These are phyloP conservation scores for Plagodis pulveraria DNA, from an alignment of 2,888 invertebrate genomes.

Conservation along the genomic window DNA sequence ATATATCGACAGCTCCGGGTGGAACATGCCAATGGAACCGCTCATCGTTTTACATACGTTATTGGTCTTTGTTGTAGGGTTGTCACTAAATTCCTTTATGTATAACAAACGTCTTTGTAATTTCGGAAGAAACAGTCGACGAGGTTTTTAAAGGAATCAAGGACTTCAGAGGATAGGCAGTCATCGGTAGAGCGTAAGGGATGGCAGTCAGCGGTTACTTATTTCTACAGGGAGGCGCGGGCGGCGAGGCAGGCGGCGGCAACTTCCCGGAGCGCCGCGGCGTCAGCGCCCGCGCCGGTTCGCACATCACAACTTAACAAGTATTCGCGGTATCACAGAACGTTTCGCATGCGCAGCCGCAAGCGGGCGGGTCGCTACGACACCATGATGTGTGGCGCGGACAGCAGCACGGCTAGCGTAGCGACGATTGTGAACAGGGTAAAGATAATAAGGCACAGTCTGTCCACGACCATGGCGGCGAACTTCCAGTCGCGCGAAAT, in stretches of 20 bases:
- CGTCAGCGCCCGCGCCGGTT: constrained; percentile 75
- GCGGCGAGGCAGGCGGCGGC: constrained; percentile 75
- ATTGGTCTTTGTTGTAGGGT: constrained; percentile 26
- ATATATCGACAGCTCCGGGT: constrained; percentile 46
- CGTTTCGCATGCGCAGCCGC: constrained; percentile 81
- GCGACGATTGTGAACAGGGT: constrained; percentile 99
- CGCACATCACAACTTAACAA: constrained; percentile 88
- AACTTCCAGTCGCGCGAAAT: constrained; percentile 99
- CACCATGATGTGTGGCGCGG: constrained; percentile 98
- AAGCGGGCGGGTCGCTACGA: constrained; percentile 88
- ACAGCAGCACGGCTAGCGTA: constrained; percentile 98
- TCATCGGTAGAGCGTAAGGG: constrained; percentile 70
- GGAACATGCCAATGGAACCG: constrained; percentile 53
- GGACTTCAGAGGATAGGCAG: constrained; percentile 71
- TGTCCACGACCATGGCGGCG: constrained; percentile 99
- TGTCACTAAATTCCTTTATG: constrained; percentile 46
- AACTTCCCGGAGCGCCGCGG: constrained; percentile 68
- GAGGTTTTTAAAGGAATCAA: constrained; percentile 56
- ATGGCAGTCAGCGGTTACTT: constrained; percentile 72
- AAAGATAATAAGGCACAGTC: constrained; percentile 99
- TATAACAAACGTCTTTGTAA: constrained; percentile 48
- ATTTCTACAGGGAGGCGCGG: constrained; percentile 79
- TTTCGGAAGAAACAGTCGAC: constrained; percentile 59
- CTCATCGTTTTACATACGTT: constrained; percentile 39
- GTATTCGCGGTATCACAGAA: constrained; percentile 89